Evolutionary conservation across 2,113 vertebrate species (phyloP).

Genomic region (Corythaixoides concolor): DNA sequence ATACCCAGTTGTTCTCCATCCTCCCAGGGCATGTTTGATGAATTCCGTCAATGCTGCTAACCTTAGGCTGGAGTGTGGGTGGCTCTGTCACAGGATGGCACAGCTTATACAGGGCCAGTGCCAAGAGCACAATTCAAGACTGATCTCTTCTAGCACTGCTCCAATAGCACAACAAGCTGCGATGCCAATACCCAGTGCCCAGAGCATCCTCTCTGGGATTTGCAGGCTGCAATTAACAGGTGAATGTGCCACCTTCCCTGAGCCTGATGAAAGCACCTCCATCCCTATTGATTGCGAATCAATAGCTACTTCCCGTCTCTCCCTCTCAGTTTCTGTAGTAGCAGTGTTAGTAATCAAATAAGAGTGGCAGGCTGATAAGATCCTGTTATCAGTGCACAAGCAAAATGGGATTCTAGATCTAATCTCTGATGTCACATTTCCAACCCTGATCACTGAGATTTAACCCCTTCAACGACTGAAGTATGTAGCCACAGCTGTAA

Average conservation of each 20-base stretch:
- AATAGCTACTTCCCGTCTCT: constrained; percentile 53
- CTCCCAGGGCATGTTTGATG: background rate
- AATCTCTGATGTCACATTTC: constrained; percentile 17
- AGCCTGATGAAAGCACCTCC: constrained; percentile 24
- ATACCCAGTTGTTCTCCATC: background rate
- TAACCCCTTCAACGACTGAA: background rate
- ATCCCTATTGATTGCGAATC: constrained; percentile 47
- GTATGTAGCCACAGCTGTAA: background rate
- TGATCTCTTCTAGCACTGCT: background rate
- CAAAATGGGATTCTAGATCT: constrained; percentile 36
- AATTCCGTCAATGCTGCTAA: background rate
- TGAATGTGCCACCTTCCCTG: background rate
- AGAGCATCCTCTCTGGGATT: background rate
- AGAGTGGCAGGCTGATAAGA: constrained; percentile 55
- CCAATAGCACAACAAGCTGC: background rate
- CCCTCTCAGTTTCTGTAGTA: constrained; percentile 30
- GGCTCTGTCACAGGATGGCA: constrained; percentile 12
- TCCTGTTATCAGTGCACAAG: constrained; percentile 30
- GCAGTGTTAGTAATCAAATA: constrained; percentile 50
- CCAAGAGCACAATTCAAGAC: constrained; percentile 3
- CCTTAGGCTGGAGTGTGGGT: background rate
- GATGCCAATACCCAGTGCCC: background rate
- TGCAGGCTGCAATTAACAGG: constrained; percentile 26
- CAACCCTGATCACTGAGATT: background rate
- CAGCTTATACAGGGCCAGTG: background rate